phyloP scores from a whole-genome alignment of 2,888 invertebrate genomes.

The Chrysina gloriosa region DNA sequence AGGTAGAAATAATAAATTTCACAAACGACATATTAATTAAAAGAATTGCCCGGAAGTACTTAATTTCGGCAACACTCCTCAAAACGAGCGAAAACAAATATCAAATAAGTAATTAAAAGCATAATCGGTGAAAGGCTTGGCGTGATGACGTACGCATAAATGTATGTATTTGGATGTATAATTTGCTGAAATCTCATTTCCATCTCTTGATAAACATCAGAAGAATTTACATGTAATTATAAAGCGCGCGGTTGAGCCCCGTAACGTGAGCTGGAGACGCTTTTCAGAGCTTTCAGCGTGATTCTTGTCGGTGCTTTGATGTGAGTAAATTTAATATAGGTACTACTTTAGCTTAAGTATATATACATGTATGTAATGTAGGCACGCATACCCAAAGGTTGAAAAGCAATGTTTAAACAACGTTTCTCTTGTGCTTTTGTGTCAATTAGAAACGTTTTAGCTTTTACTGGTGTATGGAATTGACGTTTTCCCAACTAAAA shows the following conservation, averaged over 20 bases:
- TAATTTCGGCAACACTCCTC: not conserved
- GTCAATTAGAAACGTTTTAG: slow-evolving; percentile 8
- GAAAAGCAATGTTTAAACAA: slow-evolving; percentile 20
- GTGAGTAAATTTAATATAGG: slow-evolving; percentile 60
- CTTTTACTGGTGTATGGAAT: not conserved
- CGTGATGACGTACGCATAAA: not conserved
- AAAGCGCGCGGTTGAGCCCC: slow-evolving; percentile 58
- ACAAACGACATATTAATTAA: not conserved
- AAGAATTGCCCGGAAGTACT: not conserved
- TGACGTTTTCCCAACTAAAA: not conserved
- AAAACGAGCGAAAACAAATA: slow-evolving; percentile 12
- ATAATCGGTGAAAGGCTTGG: slow-evolving; percentile 38
- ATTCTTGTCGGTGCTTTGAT: slow-evolving; percentile 60
- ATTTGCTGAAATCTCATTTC: slow-evolving; percentile 60
- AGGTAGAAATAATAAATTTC: not conserved
- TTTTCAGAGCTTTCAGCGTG: slow-evolving; percentile 58
- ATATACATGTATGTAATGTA: slow-evolving; percentile 46
- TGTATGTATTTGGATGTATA: slow-evolving; percentile 56
- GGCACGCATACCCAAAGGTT: slow-evolving; percentile 13
- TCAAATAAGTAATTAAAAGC: slow-evolving; percentile 25
- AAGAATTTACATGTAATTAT: slow-evolving; percentile 63
- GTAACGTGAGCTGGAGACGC: slow-evolving; percentile 58
- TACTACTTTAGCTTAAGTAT: slow-evolving; percentile 55
- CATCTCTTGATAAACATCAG: slow-evolving; percentile 59
- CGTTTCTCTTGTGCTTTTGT: slow-evolving; percentile 16